Base-by-base conservation (phyloP, 1,140 invertebrate genomes). In the Hycleus phaleratus region DNA sequence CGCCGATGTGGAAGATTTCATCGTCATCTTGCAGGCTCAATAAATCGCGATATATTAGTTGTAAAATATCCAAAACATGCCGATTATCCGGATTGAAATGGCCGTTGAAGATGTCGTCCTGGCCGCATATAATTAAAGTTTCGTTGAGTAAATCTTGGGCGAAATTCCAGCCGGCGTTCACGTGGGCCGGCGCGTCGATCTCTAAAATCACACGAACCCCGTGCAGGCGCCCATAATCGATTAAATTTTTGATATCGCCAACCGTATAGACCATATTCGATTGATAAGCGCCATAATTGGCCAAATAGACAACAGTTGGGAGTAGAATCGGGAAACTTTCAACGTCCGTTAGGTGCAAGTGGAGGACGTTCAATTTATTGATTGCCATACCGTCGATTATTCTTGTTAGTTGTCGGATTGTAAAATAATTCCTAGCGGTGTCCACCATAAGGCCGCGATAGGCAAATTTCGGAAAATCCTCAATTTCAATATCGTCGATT, bases 311-410 rank as follows among this genome's bases (percentile, higher is more conserved):
- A 32, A 84, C 80, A 52, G 79, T 77, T 24, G 81, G 75, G 2
- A 87, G 79, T 24, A 82, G 75, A 58, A 90, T 79, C 0, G 90
- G 89, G 71, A 91, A 92, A 67, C 88, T 90, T 60, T 90, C 88
- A 0, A 85, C 81, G 69, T 92, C 90, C 2, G 87, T 90, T 1
- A 87, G 78, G 67, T 93, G 90, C 86, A 88, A 90, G 72, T 92
- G 90, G 40, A 93, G 82, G 6, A 86, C 84, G 73, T 93, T 93
- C 49, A 93, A 74, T 73, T 93, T 93, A 47, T 80, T 79, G 9
- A 84, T 78, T 7, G 84, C 83, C 83, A 93, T 88, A 1, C 79
- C 88, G 58, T 89, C 83, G 8, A 92, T 79, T 0, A 86, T 85
- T 12, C 83, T 78, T 59, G 83, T 76, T n/a, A 93, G 80, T 24